phyloP scores from a whole-genome alignment of 2,797 vertebrate genomes.

The Dicrostonyx torquatus region DNA sequence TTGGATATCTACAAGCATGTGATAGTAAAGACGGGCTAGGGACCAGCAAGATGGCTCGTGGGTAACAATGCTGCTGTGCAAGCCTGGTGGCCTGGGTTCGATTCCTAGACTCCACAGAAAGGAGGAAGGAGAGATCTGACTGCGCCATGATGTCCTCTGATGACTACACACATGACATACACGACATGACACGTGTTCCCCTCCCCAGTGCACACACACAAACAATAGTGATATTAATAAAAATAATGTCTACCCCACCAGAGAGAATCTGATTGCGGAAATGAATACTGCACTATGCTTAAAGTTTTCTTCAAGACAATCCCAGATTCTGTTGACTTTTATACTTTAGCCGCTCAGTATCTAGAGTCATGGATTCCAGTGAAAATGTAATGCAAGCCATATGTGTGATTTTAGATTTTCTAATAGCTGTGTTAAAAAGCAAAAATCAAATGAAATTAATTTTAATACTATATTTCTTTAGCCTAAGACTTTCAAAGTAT shows the following conservation, averaged over 20 bases:
- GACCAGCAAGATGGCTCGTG: neutral
- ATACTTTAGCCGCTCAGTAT: neutral
- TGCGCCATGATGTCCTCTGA: neutral
- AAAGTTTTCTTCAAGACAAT: neutral
- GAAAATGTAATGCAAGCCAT: neutral
- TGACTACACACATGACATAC: neutral
- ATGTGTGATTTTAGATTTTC: neutral
- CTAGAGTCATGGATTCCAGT: neutral
- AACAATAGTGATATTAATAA: neutral
- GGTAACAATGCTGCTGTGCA: neutral
- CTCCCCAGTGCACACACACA: neutral
- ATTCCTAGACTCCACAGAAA: neutral
- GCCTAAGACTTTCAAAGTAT: neutral
- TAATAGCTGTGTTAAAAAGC: neutral
- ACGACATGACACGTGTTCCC: neutral
- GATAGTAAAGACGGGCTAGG: neutral
- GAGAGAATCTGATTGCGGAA: neutral
- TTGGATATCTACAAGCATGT: neutral
- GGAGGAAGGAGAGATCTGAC: neutral
- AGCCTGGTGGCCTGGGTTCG: neutral
- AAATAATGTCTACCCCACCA: neutral
- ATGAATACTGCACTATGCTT: neutral
- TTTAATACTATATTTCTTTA: conserved; percentile 8
- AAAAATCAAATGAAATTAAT: neutral
- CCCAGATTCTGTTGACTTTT: neutral